These are phyloP conservation scores for Temnothorax ravouxi DNA, from an alignment of 2,888 invertebrate genomes.

Conservation along the genomic window DNA sequence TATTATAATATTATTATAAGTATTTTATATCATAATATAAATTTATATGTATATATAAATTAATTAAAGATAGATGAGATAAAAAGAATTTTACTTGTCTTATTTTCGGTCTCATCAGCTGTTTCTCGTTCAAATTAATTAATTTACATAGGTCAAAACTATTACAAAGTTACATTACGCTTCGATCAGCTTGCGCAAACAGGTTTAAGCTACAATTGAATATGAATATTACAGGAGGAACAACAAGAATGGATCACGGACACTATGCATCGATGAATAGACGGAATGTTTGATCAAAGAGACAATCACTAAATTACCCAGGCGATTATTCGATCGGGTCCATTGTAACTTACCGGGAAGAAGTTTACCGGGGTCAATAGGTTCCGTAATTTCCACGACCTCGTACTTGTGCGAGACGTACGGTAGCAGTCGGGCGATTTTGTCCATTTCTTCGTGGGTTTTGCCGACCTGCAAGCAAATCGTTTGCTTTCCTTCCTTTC, in stretches of 20 bases:
- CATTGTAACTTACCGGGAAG: constrained; percentile 89
- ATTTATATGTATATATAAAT: not conserved
- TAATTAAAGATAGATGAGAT: not conserved
- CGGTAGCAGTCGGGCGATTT: constrained; percentile 91
- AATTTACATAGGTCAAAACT: not conserved
- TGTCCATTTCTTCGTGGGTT: constrained; percentile 92
- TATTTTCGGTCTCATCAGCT: not conserved
- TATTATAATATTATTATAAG: not conserved
- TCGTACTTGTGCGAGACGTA: constrained; percentile 93
- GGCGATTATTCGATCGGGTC: not conserved
- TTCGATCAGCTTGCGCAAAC: constrained; percentile 3
- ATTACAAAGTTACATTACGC: not conserved
- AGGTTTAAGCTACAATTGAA: constrained; percentile 17
- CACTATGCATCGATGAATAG: constrained; percentile 34
- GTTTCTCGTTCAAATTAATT: constrained; percentile 10
- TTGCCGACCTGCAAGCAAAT: constrained; percentile 90
- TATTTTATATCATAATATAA: not conserved
- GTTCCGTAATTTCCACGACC: constrained; percentile 89
- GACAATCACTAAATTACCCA: constrained; percentile 24
- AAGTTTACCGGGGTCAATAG: constrained; percentile 91
- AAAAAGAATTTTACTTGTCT: not conserved
- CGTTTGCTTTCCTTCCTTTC: not conserved
- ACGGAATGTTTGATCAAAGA: constrained; percentile 51
- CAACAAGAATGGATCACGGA: constrained; percentile 37
- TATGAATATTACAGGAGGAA: constrained; percentile 22